A percentile compares a stretch with the other conserved stretches of the same genome.
These are phyloP conservation scores for Nycticryphes semicollaris DNA, from an alignment of 2,113 vertebrate genomes.

Conservation along the genomic window DNA sequence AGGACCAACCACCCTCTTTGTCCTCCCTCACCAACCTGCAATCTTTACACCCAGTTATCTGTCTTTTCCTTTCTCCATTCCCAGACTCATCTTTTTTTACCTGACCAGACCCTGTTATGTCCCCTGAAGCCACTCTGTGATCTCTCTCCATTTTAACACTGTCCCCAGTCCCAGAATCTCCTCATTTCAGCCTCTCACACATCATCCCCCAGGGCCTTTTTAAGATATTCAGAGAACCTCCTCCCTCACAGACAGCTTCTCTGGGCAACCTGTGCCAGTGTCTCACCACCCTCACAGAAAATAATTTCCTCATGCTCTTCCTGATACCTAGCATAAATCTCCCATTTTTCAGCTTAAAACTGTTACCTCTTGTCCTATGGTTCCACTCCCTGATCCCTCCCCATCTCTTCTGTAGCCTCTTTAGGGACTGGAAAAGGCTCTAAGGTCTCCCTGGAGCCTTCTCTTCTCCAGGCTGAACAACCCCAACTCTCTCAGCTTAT, in stretches of 20 bases:
- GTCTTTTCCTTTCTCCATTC: background rate
- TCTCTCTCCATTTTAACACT: background rate
- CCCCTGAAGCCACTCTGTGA: background rate
- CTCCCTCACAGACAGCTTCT: fast-evolving
- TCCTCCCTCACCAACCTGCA: background rate
- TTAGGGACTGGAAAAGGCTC: no score
- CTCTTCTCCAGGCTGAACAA: no score
- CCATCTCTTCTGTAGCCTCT: no score
- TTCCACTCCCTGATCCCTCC: no score
- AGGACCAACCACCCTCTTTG: background rate
- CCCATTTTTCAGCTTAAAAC: no score
- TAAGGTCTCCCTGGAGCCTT: no score
- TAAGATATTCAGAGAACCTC: background rate
- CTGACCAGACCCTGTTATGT: background rate
- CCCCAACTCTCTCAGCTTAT: no score
- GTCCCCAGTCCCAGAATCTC: background rate
- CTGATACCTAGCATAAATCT: no score
- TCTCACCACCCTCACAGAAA: no score
- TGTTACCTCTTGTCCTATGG: no score
- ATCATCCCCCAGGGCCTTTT: background rate
- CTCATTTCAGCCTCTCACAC: background rate
- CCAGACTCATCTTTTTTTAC: background rate
- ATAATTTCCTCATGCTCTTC: no score
- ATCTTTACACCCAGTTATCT: background rate
- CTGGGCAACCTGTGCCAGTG: no score